phyloP scores from a whole-genome alignment of 1,140 invertebrate species.

The Procambarus virginalis region DNA sequence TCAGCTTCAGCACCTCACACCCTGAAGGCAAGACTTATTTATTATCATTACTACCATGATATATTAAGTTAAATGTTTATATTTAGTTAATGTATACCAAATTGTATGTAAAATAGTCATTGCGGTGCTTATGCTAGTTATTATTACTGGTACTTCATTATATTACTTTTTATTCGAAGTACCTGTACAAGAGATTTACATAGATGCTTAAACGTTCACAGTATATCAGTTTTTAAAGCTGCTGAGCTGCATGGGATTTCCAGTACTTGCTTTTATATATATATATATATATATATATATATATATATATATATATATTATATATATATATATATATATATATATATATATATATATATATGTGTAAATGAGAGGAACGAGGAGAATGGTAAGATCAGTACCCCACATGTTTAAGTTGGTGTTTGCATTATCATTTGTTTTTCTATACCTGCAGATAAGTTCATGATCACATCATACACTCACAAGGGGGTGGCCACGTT shows the following conservation, averaged over 20 bases:
- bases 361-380: background rate
- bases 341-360: background rate
- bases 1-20: background rate
- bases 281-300: slow-evolving; percentile 30
- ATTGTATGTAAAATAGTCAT: too few relatives aligned
- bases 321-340: background rate
- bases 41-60: too few relatives aligned
- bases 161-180: too few relatives aligned
- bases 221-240: too few relatives aligned
- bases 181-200: too few relatives aligned
- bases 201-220: too few relatives aligned
- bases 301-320: slow-evolving; percentile 15
- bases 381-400: too few relatives aligned
- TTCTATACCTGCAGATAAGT: background rate
- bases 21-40: background rate
- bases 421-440: background rate
- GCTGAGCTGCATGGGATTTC: too few relatives aligned
- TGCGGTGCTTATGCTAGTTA: too few relatives aligned
- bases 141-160: too few relatives aligned
- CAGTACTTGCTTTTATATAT: background rate
- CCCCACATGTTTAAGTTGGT: background rate
- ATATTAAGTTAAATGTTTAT: too few relatives aligned
- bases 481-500: background rate
- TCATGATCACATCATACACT: background rate
- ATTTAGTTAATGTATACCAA: too few relatives aligned